phyloP scores from a whole-genome alignment of 2,113 vertebrate species.

The Tylochromis polylepis region DNA sequence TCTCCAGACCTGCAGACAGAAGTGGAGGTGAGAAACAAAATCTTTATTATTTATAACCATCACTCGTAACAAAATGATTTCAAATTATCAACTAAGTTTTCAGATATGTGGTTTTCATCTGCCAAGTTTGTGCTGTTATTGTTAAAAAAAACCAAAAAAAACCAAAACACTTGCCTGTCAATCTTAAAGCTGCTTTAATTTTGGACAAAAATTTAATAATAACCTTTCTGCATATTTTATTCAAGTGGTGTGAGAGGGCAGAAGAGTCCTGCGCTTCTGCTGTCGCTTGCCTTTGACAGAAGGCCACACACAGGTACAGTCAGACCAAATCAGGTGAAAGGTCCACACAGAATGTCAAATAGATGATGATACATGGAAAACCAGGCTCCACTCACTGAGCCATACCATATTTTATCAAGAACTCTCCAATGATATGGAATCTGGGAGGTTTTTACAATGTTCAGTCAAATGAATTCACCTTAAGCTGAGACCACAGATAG shows the following conservation, averaged over 20 bases:
- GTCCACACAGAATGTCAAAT: not conserved
- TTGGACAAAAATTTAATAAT: not conserved
- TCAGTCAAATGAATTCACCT: not conserved
- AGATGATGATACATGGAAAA: not conserved
- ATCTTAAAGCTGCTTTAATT: not conserved
- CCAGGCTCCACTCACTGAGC: not conserved
- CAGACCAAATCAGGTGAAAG: not conserved
- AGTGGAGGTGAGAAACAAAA: not conserved
- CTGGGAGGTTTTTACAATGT: not conserved
- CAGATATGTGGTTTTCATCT: not conserved
- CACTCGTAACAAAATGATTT: not conserved
- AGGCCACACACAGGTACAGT: not conserved
- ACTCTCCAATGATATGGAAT: not conserved
- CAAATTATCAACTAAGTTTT: not conserved
- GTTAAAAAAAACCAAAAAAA: not conserved
- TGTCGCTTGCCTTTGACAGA: not conserved
- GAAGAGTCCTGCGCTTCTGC: not conserved
- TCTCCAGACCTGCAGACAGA: constrained; percentile 82
- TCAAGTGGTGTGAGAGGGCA: not conserved
- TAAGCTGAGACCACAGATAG: not conserved
- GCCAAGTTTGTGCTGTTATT: not conserved
- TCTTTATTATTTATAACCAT: not conserved
- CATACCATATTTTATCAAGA: not conserved
- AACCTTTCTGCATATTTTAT: not conserved
- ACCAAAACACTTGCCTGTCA: too few species aligned